Evolutionary conservation across 2,113 vertebrate genomes (phyloP).

Genomic region (Reinhardtius hippoglossoides): DNA sequence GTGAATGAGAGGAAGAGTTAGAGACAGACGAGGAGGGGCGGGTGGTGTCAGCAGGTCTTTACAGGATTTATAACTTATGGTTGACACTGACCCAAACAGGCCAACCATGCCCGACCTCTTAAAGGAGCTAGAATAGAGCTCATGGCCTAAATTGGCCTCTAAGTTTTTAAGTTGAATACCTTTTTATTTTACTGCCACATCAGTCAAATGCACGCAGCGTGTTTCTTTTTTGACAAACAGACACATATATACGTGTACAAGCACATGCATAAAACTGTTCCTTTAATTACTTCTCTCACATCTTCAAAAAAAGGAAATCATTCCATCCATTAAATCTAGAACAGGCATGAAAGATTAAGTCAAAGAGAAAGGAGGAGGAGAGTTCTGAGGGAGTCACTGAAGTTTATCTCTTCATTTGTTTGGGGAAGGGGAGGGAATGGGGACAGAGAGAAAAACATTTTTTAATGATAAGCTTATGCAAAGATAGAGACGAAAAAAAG

Average conservation of each 20-base stretch:
- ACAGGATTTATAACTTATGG: no score
- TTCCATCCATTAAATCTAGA: slow-evolving; percentile 28
- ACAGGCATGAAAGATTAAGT: slow-evolving; percentile 27
- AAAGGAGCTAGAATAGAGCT: neutral
- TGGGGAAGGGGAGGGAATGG: neutral
- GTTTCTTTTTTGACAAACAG: neutral
- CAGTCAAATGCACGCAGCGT: neutral
- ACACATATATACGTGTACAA: neutral
- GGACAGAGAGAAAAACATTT: slow-evolving; percentile 18
- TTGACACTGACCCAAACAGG: slow-evolving; percentile 17
- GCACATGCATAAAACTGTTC: neutral
- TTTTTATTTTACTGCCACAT: slow-evolving; percentile 1
- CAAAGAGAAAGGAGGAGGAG: slow-evolving; percentile 9
- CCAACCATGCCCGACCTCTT: no score
- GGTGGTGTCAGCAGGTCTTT: no score
- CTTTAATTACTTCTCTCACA: neutral
- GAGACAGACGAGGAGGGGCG: neutral
- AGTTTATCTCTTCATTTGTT: slow-evolving; percentile 44
- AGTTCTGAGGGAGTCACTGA: slow-evolving; percentile 52
- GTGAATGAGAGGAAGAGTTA: slow-evolving; percentile 15
- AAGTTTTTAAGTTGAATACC: neutral
- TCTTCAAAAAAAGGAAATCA: slow-evolving; percentile 29
- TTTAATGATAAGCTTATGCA: slow-evolving; percentile 67
- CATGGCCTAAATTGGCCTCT: slow-evolving; percentile 8
- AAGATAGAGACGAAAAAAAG: slow-evolving; percentile 19